A percentile compares a stretch with the other conserved stretches of the same genome.
phyloP scores from a whole-genome alignment of 2,113 vertebrate species.

The Rhinopomastus cyanomelas region DNA sequence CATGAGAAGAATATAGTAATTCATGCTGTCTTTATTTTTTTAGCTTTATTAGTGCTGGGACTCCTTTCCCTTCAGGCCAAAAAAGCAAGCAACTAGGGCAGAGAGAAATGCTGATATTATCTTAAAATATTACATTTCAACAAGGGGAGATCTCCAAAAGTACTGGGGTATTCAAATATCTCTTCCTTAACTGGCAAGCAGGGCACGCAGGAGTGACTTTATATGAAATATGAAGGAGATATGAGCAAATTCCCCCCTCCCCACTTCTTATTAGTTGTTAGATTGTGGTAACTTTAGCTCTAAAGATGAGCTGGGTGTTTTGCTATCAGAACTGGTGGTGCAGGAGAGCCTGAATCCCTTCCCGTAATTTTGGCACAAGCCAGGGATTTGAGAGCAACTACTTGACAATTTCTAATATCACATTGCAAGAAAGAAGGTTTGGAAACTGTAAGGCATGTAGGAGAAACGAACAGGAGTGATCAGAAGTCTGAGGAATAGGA shows the following conservation, averaged over 20 bases:
- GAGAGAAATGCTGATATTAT: not conserved
- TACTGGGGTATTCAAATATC: not conserved
- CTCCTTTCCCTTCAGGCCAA: conserved; percentile 12
- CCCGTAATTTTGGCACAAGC: fast-evolving
- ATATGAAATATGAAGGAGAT: not conserved
- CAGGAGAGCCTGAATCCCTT: not conserved
- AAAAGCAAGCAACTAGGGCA: not conserved
- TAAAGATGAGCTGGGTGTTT: not conserved
- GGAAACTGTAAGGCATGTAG: not conserved
- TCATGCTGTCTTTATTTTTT: conserved; percentile 20
- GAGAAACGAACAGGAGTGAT: not conserved
- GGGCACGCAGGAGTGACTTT: not conserved
- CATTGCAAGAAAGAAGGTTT: not conserved
- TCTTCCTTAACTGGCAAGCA: not conserved
- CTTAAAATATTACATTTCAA: conserved; percentile 9
- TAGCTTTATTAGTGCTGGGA: not conserved
- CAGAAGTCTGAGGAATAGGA: not conserved
- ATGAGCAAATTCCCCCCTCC: no score
- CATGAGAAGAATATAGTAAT: conserved; percentile 61
- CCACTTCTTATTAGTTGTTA: not conserved
- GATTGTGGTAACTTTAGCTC: not conserved
- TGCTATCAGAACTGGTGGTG: not conserved
- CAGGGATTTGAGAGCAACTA: not conserved
- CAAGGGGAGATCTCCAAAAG: not conserved
- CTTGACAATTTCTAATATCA: not conserved